Evolutionary conservation across 2,888 invertebrate genomes (phyloP), one percentile per base, ranked within the genome.

Genomic region (Drosophila hawaiiensis): DNA sequence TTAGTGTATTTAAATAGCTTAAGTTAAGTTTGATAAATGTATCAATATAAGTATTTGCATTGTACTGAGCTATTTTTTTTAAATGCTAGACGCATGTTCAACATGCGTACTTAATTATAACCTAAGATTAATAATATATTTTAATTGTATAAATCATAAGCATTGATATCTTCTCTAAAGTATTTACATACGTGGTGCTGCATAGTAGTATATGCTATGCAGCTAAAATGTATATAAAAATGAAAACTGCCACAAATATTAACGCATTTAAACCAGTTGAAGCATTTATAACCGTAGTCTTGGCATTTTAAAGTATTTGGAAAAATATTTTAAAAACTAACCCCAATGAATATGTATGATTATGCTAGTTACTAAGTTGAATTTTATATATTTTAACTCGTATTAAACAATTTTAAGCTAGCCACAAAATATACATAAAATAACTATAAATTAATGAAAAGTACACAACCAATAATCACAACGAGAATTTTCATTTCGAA

Each of bases 211-310:
- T 41, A 54, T 28, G 1, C 22, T 55, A 39, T 59, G 79, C 81
- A 83, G 80, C 66, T 71, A 76, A 85, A 76, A 89, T 89, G 89
- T 84, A 89, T 56, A 86, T 84, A 86, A 54, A 12, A 29, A 43
- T 16, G 9, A 1, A 39, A 56, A 73, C 84, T 78, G 89, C 87
- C 86, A 89, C 78, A 76, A 74, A 64, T 29, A 66, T 60, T 73
- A 73, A 56, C 9, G 85, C 89, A 88, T 88, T 85, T 88, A 77
- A 80, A 85, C 85, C 85, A 85, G 89, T 84, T 78, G 73, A 86
- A 86, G 85, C 85, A 86, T 86, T 86, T 86, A 73, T 84, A 84
- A 80, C 41, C 68, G 79, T 87, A 84, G 54, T 56, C 12, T 55
- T 75, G 64, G 59, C 49, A 50, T 22, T 58, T 59, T 35, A 37